Percentiles rank a stretch among this genome's conserved stretches.
Evolutionary conservation across 2,888 invertebrate genomes (phyloP).

Genomic region (Nomada goodeniana): DNA sequence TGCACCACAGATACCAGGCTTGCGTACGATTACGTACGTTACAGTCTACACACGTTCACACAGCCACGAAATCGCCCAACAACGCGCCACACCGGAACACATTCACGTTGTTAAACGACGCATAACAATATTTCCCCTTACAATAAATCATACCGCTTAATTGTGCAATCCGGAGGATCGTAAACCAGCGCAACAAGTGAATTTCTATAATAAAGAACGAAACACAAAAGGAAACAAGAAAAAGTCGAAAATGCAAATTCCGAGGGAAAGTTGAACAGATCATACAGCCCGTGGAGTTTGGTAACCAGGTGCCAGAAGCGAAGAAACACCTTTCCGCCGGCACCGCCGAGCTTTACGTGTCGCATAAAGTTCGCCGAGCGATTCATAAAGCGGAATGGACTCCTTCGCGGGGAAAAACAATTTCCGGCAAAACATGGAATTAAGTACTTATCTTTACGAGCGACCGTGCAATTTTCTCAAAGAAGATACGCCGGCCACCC

Average conservation of each 20-base stretch:
- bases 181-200: background rate
- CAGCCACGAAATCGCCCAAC: too few species aligned
- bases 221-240: background rate
- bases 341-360: conserved; percentile 41
- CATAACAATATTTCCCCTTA: too few species aligned
- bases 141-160: too few species aligned
- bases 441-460: conserved; percentile 72
- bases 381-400: conserved; percentile 63
- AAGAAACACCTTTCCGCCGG: conserved; percentile 20
- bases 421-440: conserved; percentile 68
- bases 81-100: too few species aligned
- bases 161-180: too few species aligned
- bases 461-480: conserved; percentile 64
- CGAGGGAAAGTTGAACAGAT: background rate
- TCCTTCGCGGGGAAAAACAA: conserved; percentile 62
- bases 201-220: background rate
- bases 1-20: too few species aligned
- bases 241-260: background rate
- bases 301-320: conserved; percentile 25
- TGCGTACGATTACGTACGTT: too few species aligned
- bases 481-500: conserved; percentile 62
- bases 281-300: conserved; percentile 3
- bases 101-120: too few species aligned
- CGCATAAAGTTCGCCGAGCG: conserved; percentile 48
- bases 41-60: too few species aligned